Conservation (phyloP, 2,113 vertebrate genomes). For the Podocnemis expansa region DNA sequence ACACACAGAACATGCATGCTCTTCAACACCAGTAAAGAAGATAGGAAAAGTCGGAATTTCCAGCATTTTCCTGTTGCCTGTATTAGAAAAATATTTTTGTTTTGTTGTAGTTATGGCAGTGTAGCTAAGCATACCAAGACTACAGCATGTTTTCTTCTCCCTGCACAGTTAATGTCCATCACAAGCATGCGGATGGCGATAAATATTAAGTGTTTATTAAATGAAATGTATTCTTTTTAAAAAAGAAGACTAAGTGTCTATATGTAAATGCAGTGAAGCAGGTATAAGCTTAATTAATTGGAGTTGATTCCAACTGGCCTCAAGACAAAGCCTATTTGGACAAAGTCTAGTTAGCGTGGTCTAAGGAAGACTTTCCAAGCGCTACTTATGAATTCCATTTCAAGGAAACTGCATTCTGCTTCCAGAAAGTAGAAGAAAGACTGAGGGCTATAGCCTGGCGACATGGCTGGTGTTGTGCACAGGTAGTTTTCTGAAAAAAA, state of each 20-base stretch:
- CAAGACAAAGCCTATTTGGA: slow-evolving; percentile 61
- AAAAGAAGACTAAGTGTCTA: slow-evolving; percentile 75
- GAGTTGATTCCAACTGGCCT: slow-evolving; percentile 73
- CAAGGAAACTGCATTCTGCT: slow-evolving; percentile 41
- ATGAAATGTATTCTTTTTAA: slow-evolving; percentile 74
- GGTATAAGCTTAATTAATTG: slow-evolving; percentile 74
- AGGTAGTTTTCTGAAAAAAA: slow-evolving; percentile 3
- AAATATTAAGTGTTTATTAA: slow-evolving; percentile 79
- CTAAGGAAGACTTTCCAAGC: slow-evolving; percentile 45
- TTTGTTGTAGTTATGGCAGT: slow-evolving; percentile 70
- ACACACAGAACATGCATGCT: slow-evolving; percentile 74
- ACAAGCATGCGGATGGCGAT: slow-evolving; percentile 81
- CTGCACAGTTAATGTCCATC: slow-evolving; percentile 75
- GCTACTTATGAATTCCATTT: not conserved
- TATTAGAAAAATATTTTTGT: slow-evolving; percentile 63
- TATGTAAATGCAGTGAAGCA: slow-evolving; percentile 78
- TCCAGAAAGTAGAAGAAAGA: slow-evolving; percentile 48
- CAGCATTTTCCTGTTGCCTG: slow-evolving; percentile 64
- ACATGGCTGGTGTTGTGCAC: not conserved
- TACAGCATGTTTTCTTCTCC: slow-evolving; percentile 65
- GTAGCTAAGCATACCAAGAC: slow-evolving; percentile 70
- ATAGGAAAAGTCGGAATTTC: slow-evolving; percentile 68
- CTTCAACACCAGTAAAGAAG: slow-evolving; percentile 59
- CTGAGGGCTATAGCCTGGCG: slow-evolving; percentile 3
- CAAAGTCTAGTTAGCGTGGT: slow-evolving; percentile 51